Evolutionary conservation across 1,140 invertebrate genomes (phyloP), one percentile per base, ranked within the genome.

Genomic region (Brachionus koreanus): DNA sequence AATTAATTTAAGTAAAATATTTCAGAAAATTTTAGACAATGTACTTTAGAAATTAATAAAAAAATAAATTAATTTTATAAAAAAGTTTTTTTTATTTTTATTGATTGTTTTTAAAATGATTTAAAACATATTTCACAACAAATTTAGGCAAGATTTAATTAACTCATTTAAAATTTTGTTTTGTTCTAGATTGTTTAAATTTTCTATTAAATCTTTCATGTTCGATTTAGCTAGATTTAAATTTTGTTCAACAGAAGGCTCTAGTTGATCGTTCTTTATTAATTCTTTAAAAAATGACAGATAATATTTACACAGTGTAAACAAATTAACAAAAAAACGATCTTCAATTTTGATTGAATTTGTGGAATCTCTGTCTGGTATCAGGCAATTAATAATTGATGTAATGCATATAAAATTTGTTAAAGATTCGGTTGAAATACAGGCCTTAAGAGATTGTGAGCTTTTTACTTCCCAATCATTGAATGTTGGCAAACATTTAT

Each of bases 231-330:
- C 69, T 1, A 74, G 12, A 29, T 29, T 74, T 25, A 74, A 74
- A 46, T 74, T 74, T 46, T 69, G 65, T 39, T 69, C 65, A 16
- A 69, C 16, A 37, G 16, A 7, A 19, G 6, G 12, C 9, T 69
- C 35, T 16, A 69, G 19, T 39, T 69, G 10, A 13, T 74, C 23
- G 19, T 3, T 13, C 23, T 74, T 74, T 46, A 2, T n/a, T 10
- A 46, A 46, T 35, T 74, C 69, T 25, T 74, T 25, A 74, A 74
- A 74, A 46, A 25, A 74, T 25, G 6, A 9, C 12, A 74, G 13
- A 46, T 46, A 74, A 74, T 74, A 74, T 74, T 74, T 74, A 35
- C 69, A 74, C 23, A 74, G 43, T 35, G 69, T 74, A 25, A 74
- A 74, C 23, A 74, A 46, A 25, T 46, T 46, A 10, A 4, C 2